Evolutionary conservation across 2,797 vertebrate species (phyloP), one percentile per base, ranked within the genome.

Genomic region (Parauchenoglanis ngamensis): DNA sequence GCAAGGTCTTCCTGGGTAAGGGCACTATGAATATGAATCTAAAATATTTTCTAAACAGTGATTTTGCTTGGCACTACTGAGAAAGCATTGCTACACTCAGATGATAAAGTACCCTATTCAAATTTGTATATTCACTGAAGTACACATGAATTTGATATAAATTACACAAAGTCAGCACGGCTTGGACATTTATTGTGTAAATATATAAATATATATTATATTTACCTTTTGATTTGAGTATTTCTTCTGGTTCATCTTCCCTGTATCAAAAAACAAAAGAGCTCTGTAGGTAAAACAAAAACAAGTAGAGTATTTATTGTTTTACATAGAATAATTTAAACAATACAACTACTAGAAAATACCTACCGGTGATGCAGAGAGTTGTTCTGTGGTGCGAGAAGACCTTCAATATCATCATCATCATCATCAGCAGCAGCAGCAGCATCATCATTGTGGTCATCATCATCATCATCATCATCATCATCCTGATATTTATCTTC

Each of bases 351-450:
- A 52, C n/a, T 63, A 35, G 1, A 80, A 54, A 72, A 7, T 17
- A 92, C 93, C 93, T 76, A 95, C 95, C 85, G 76, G 73, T 85
- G 90, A 54, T 86, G 87, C 70, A 88, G 68, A 57, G 84, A 72
- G 59, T 87, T 86, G 35, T 84, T 82, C 80, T 88, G 91, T 88
- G 95, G 95, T 12, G 94, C 94, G 0, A 96, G 94, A 75, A 95
- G 93, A 81, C 67, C 86, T 89, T 96, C 95, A 46, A 96, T 92
- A 7, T 93, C 93, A 0, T 94, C 90, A 72, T 90, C 73, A 70
- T n/a, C 73, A 83, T 78, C 81, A 68, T n/a, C 91, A 54, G 73
- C 56, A 19, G 91, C 84, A 4, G 85, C 83, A 68, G 86, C 89
- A 70, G 89, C 70, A 67, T 35, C 35, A 35, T 35, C 35, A 35